Evolutionary conservation across 2,113 vertebrate genomes (phyloP).

Genomic region (Scomber scombrus): DNA sequence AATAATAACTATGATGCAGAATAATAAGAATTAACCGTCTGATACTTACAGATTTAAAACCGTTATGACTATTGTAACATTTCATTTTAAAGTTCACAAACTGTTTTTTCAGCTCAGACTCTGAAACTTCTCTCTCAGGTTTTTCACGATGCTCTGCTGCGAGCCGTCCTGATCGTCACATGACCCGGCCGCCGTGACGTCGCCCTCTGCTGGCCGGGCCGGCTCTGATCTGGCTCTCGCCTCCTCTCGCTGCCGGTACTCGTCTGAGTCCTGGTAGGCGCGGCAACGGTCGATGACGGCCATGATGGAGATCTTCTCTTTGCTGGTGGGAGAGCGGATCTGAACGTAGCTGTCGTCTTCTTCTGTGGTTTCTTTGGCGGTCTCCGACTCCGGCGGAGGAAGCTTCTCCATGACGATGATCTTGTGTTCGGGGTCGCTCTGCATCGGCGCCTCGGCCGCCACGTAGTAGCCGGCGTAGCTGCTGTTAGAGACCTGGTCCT

Average conservation of each 20-base stretch:
- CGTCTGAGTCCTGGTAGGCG: slow-evolving; percentile 87
- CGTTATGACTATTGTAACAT: not conserved
- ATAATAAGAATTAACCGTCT: not conserved
- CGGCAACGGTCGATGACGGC: slow-evolving; percentile 86
- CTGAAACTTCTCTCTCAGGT: slow-evolving; percentile 92
- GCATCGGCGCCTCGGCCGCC: slow-evolving; percentile 79
- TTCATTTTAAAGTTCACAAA: not conserved
- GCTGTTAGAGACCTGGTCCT: not conserved
- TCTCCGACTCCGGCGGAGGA: slow-evolving; percentile 34
- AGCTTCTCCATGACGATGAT: slow-evolving; percentile 87
- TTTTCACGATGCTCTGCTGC: slow-evolving; percentile 88
- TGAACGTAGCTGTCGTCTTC: slow-evolving; percentile 75
- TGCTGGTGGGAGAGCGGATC: slow-evolving; percentile 85
- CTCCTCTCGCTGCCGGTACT: slow-evolving; percentile 81
- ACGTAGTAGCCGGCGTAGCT: slow-evolving; percentile 68
- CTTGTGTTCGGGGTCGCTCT: slow-evolving; percentile 69
- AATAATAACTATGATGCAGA: not conserved
- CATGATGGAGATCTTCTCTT: slow-evolving; percentile 89
- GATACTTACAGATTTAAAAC: not conserved
- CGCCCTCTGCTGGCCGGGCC: not conserved
- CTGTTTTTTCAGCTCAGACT: slow-evolving; percentile 76
- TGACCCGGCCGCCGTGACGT: not conserved
- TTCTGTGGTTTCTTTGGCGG: not conserved
- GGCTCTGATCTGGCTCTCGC: slow-evolving; percentile 20
- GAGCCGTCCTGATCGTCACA: not conserved